A percentile compares a stretch with the other conserved stretches of the same genome.
phyloP scores from a whole-genome alignment of 2,797 vertebrate species.

The Mormyrus hasselquistii region DNA sequence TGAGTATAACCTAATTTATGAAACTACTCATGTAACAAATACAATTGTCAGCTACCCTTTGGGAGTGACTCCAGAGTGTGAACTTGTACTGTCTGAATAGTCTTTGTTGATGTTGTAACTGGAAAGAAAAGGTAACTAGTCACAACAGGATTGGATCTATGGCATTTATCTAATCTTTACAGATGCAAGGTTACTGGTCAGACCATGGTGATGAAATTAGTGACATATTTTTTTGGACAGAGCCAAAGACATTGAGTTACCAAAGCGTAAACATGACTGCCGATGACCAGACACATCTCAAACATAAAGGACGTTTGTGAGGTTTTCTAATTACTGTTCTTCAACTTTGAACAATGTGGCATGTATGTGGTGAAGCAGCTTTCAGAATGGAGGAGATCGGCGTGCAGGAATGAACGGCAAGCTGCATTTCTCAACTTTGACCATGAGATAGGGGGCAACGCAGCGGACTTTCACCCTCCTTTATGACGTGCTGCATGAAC shows the following conservation, averaged over 20 bases:
- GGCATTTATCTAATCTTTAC: conserved; percentile 6
- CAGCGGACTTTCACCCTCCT: background rate
- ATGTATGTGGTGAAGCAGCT: background rate
- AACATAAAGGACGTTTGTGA: background rate
- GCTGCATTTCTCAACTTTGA: background rate
- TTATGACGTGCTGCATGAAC: background rate
- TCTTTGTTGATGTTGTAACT: background rate
- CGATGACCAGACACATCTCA: background rate
- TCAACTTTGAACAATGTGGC: background rate
- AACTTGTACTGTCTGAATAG: background rate
- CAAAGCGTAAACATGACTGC: background rate
- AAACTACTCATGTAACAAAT: background rate
- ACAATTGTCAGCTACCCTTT: background rate
- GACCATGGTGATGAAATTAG: background rate
- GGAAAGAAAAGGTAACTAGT: background rate
- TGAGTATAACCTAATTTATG: background rate
- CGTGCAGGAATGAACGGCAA: no score
- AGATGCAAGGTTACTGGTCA: background rate
- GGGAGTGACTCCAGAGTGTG: background rate
- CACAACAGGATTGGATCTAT: background rate
- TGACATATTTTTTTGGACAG: background rate
- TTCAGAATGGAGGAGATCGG: background rate
- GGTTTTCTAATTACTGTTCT: background rate
- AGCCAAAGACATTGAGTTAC: background rate
- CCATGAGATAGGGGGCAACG: background rate